Conservation (phyloP, 2,888 invertebrate species). For the Atrina japonica region DNA sequence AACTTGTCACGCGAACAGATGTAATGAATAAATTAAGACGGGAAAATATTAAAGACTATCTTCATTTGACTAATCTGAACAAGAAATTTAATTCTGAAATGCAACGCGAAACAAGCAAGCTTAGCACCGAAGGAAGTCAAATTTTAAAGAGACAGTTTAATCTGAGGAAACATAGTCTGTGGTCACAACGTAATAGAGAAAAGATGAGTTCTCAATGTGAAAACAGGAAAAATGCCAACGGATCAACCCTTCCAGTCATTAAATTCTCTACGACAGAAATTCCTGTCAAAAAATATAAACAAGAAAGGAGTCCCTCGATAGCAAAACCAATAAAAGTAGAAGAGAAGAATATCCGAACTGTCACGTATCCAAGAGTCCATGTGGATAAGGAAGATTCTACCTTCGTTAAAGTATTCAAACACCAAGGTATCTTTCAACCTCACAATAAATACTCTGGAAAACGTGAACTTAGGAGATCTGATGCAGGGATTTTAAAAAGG, state of each 20-base stretch:
- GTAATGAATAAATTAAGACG: slow-evolving; percentile 50
- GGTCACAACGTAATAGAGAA: slow-evolving; percentile 50
- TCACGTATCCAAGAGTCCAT: slow-evolving; percentile 34
- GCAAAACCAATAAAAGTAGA: slow-evolving; percentile 8
- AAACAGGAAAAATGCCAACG: slow-evolving; percentile 31
- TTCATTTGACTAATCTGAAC: slow-evolving; percentile 54
- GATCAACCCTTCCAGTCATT: slow-evolving; percentile 27
- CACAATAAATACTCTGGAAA: slow-evolving; percentile 58
- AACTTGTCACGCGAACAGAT: slow-evolving; percentile 32
- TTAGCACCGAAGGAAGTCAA: slow-evolving; percentile 49
- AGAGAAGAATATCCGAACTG: not conserved
- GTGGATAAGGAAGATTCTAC: slow-evolving; percentile 60
- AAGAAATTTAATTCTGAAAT: slow-evolving; percentile 50
- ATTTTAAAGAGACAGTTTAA: slow-evolving; percentile 51
- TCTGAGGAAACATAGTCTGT: slow-evolving; percentile 51
- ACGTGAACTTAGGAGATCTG: slow-evolving; percentile 31
- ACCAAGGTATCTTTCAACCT: slow-evolving; percentile 57
- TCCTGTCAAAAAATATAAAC: slow-evolving; percentile 1
- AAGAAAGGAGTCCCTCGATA: not conserved
- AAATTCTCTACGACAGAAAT: slow-evolving; percentile 1
- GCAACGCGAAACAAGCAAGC: slow-evolving; percentile 47
- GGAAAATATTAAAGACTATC: slow-evolving; percentile 53
- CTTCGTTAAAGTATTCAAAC: slow-evolving; percentile 60
- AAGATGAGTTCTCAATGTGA: slow-evolving; percentile 45
- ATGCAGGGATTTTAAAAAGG: slow-evolving; percentile 43